Evolutionary conservation across 1,140 invertebrate genomes (phyloP), one percentile per base, ranked within the genome.

Genomic region (Drosophila kohkoa): DNA sequence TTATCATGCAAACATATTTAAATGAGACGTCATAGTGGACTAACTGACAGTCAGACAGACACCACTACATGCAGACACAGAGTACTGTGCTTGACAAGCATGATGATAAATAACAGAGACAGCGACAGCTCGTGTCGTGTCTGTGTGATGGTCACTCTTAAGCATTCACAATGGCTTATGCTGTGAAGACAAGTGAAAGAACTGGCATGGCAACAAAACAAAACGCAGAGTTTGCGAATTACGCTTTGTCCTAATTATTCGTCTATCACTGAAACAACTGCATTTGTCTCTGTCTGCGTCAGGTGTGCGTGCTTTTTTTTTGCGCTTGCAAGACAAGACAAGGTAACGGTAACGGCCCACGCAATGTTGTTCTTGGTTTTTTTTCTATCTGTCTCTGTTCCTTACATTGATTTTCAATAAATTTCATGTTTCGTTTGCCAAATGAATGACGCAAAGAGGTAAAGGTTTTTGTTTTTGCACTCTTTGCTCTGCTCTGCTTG

Each of bases 401-500:
- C 65, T 28, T 68, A 43, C 63, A 76, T 76, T 72, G 74, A 72
- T 76, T 76, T 73, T 66, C 62, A 62, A 67, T 67, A 66, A 62
- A 67, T 65, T 71, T 45, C 20, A 63, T 74, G 49, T 62, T 48
- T 59, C 5, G n/a, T 41, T 11, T 25, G 6, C 25, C 11, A 20
- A 30, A 43, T 43, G 52, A 72, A 15, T 52, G 52, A 65, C 20
- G 38, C 5, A 35, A 59, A 64, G 35, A 35, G 25, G 25, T 15
- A 28, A 54, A 73, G 38, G 38, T 32, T 8, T 57, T 48, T 41
- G 28, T 41, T 41, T 64, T 54, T 43, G 49, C 55, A 45, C 55
- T 58, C 35, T 25, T 25, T 25, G 20, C 3, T 25, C 20, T 25
- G 20, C 20, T 16, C 35, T 64, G 48, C 41, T 52, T 20, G 13